Evolutionary conservation across 2,113 vertebrate genomes (phyloP).

Genomic region (Echinops telfairi): DNA sequence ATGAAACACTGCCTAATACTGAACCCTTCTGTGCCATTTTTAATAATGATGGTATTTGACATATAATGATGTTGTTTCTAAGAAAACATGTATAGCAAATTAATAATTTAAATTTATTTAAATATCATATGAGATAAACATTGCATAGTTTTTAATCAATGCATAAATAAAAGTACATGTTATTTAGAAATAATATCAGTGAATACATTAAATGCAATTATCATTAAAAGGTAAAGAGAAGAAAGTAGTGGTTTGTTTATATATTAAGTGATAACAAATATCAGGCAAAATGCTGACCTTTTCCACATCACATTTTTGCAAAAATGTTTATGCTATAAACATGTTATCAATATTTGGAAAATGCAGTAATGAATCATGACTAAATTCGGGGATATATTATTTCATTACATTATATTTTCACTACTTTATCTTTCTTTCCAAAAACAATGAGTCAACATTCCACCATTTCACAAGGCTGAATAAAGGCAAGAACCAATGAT

Average conservation of each 20-base stretch:
- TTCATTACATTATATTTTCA: not conserved
- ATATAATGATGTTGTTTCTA: too few species aligned
- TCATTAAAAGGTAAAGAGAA: slow-evolving; percentile 10
- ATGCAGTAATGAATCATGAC: not conserved
- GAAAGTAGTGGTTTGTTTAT: not conserved
- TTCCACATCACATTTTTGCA: not conserved
- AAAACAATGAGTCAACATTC: too few species aligned
- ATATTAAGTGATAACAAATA: not conserved
- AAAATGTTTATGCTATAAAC: not conserved
- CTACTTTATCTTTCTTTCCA: not conserved
- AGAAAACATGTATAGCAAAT: too few species aligned
- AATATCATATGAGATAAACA: too few species aligned
- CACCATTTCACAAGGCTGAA: too few species aligned
- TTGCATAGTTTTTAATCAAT: not conserved
- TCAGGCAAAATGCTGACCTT: not conserved
- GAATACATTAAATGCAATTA: not conserved
- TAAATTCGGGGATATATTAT: not conserved
- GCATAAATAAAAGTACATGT: not conserved
- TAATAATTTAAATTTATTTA: too few species aligned
- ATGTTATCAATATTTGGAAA: not conserved
- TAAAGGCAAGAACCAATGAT: too few species aligned
- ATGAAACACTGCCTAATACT: too few species aligned
- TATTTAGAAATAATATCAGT: not conserved
- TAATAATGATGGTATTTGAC: too few species aligned
- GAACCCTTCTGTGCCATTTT: too few species aligned